Base-by-base conservation (phyloP, 2,113 vertebrate genomes). In the Ranitomeya imitator region DNA sequence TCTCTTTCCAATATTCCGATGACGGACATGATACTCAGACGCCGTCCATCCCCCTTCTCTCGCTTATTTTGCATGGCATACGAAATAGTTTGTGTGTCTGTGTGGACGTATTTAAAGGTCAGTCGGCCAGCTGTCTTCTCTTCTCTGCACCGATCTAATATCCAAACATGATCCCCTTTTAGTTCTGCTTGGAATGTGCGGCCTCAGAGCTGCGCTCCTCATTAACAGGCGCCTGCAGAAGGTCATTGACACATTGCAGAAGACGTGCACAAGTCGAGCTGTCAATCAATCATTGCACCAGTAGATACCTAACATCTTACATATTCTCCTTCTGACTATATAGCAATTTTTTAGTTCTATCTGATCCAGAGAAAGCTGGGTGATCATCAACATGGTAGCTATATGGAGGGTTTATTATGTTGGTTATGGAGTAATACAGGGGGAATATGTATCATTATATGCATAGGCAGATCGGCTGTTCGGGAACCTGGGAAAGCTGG, bases 171-270 rank as follows among this genome's bases (percentile, higher is more conserved):
- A 69, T 69, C 86, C 69, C 21, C 86, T 87, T 31, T 31, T 65
- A 80, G 60, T 69, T 54, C 31, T 55, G 57, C 65, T 65, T 69
- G 85, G 85, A 86, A 86, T 86, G 85, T 77, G 84, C n/a, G 65
- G 67, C 65, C 83, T 31, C 23, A 85, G 83, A 31, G 7, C 11
- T 10, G 14, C 18, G 52, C 51, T 16, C 23, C n/a, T 71, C 54
- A 60, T 8, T 85, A 76, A 85, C 61, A 69, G 54, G 18, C 54
- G 67, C 4, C 67, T 12, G 52, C 21, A 55, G 83, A 85, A 85
- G 83, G 83, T 85, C 83, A 85, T 85, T 59, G 59, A 57, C 83
- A 19, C 45, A 69, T 51, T 37, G 65, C 51, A 23, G 21, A 18
- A 69, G 9, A 23, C 7, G 18, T 54, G 16, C n/a, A 6, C 54